phyloP scores from a whole-genome alignment of 2,888 invertebrate species.

The Tridacna crocea region DNA sequence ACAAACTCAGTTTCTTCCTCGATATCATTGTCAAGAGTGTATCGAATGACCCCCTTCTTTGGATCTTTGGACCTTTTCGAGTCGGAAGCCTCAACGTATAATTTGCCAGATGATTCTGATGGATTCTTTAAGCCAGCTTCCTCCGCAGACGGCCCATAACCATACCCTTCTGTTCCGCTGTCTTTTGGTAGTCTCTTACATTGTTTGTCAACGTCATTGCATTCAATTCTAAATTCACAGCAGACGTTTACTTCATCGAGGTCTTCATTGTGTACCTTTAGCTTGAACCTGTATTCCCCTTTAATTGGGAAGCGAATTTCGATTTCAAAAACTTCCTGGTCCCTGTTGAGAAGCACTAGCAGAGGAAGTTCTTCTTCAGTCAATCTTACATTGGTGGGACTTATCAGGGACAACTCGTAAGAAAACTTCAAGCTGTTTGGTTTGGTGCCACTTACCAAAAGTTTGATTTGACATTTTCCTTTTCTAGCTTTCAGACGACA shows the following conservation, averaged over 20 bases:
- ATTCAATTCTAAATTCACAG: constrained; percentile 35
- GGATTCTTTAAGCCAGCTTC: constrained; percentile 28
- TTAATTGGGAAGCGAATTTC: constrained; percentile 34
- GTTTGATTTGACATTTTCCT: constrained; percentile 29
- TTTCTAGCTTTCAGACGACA: constrained; percentile 32
- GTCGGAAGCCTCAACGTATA: constrained; percentile 9
- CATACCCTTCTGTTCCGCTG: constrained; percentile 28
- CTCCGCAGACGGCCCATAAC: constrained; percentile 27
- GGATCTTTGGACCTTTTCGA: not conserved
- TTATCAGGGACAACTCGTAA: constrained; percentile 32
- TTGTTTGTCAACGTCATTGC: constrained; percentile 17
- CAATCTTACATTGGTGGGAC: not conserved
- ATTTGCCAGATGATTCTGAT: constrained; percentile 8
- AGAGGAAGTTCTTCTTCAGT: constrained; percentile 20
- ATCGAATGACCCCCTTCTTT: not conserved
- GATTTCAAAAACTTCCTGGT: constrained; percentile 23
- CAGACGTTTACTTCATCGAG: constrained; percentile 7
- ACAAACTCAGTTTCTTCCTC: not conserved
- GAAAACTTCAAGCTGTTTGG: constrained; percentile 25
- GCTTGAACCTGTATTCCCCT: constrained; percentile 29
- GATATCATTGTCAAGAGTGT: constrained; percentile 24
- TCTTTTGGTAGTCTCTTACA: constrained; percentile 29
- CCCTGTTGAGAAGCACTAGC: constrained; percentile 18
- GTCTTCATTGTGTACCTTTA: constrained; percentile 8
- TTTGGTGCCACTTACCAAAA: constrained; percentile 15